A percentile compares a stretch with the other conserved stretches of the same genome.
Evolutionary conservation across 2,113 vertebrate genomes (phyloP).

Genomic region (Elanus axillaris): DNA sequence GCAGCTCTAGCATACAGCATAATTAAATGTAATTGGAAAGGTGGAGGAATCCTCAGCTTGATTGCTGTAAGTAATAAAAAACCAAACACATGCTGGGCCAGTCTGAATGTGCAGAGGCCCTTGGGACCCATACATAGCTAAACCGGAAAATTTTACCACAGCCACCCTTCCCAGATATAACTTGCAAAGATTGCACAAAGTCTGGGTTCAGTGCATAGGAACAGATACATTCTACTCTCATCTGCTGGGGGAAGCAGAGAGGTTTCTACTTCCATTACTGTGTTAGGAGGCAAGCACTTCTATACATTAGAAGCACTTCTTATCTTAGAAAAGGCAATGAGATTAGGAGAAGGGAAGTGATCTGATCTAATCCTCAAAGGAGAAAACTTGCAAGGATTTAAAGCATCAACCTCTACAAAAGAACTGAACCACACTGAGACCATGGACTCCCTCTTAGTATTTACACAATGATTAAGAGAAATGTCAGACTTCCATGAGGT

Average conservation of each 20-base stretch:
- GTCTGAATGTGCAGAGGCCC: background rate
- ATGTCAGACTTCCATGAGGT: background rate
- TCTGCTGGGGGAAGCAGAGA: background rate
- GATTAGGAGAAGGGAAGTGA: background rate
- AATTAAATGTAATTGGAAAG: conserved; percentile 49
- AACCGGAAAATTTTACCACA: background rate
- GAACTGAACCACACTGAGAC: background rate
- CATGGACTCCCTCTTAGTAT: background rate
- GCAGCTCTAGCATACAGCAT: background rate
- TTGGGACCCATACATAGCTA: background rate
- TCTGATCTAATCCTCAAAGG: background rate
- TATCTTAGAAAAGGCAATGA: background rate
- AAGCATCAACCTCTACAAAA: background rate
- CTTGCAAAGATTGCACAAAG: background rate
- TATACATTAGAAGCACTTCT: background rate
- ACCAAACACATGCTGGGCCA: background rate
- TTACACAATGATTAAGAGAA: background rate
- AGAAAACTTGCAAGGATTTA: background rate
- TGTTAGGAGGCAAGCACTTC: background rate
- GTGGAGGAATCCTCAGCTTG: conserved; percentile 5
- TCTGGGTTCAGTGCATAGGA: background rate
- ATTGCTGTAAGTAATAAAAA: conserved; percentile 17
- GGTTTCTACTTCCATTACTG: background rate
- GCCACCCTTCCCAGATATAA: background rate
- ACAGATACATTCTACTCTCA: background rate